phyloP scores from a whole-genome alignment of 2,113 vertebrate species.

The Nyctibius bracteatus region DNA sequence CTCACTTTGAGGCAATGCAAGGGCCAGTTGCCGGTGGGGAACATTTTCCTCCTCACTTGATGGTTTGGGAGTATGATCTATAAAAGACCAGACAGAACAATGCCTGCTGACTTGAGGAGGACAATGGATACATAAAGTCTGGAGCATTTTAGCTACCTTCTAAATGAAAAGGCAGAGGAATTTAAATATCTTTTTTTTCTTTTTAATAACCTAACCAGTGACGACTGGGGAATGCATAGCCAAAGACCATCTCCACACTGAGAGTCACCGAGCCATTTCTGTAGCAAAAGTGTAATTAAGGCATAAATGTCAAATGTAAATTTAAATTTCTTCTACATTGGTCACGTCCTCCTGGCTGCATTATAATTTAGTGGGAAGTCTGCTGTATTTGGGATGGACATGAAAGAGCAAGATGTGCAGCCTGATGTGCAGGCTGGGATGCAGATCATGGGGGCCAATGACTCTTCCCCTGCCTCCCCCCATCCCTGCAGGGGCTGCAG shows the following conservation, averaged over 20 bases:
- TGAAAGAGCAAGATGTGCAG: neutral
- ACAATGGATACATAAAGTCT: neutral
- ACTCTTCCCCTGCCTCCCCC: neutral
- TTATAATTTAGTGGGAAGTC: conserved; percentile 24
- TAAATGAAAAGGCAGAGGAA: neutral
- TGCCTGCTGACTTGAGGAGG: neutral
- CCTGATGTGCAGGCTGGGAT: neutral
- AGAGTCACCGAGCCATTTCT: neutral
- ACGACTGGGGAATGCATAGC: neutral
- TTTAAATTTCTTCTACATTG: neutral
- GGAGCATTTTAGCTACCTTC: neutral
- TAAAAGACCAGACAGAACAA: neutral
- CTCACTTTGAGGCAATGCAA: neutral
- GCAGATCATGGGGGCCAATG: neutral
- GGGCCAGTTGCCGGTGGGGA: neutral
- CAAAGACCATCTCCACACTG: neutral
- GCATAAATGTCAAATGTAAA: neutral
- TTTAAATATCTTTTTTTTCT: neutral
- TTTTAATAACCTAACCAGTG: neutral
- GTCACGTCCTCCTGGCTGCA: neutral
- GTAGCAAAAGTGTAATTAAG: neutral
- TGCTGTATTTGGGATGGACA: neutral
- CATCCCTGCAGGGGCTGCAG: fast-evolving
- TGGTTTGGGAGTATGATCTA: neutral
- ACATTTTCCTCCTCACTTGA: neutral